phyloP scores from a whole-genome alignment of 2,888 invertebrate genomes.

The Schizaphis graminum region DNA sequence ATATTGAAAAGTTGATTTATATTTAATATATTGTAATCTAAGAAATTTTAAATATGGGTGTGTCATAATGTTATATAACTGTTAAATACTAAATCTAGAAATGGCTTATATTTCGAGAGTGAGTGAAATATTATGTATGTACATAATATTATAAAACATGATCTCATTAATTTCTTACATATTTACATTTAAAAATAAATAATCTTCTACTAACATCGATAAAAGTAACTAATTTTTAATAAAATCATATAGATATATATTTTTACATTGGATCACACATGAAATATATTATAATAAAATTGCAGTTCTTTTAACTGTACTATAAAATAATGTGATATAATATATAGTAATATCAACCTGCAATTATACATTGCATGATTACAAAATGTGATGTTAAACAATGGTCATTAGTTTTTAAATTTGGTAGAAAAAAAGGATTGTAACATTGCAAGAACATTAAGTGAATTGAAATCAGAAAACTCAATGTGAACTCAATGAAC shows the following conservation, averaged over 20 bases:
- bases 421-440: not conserved
- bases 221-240: not conserved
- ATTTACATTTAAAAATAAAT: not conserved
- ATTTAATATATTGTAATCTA: not conserved
- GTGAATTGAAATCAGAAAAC: not conserved
- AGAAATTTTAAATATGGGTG: conserved; percentile 23
- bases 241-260: not conserved
- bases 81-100: not conserved
- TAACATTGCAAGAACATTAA: no score
- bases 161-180: not conserved
- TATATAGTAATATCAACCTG: not conserved
- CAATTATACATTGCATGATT: not conserved
- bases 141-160: not conserved
- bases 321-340: not conserved
- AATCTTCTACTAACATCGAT: not conserved
- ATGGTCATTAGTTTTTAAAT: not conserved
- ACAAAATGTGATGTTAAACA: not conserved
- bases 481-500: not conserved
- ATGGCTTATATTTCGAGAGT: conserved; percentile 24
- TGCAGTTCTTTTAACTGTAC: not conserved
- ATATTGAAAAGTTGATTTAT: not conserved
- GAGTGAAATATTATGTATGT: not conserved
- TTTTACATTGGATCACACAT: no score
- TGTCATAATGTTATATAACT: conserved; percentile 46
- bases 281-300: no score